These are phyloP conservation scores for Cydia pomonella DNA, from an alignment of 1,140 invertebrate species.

Conservation along the genomic window DNA sequence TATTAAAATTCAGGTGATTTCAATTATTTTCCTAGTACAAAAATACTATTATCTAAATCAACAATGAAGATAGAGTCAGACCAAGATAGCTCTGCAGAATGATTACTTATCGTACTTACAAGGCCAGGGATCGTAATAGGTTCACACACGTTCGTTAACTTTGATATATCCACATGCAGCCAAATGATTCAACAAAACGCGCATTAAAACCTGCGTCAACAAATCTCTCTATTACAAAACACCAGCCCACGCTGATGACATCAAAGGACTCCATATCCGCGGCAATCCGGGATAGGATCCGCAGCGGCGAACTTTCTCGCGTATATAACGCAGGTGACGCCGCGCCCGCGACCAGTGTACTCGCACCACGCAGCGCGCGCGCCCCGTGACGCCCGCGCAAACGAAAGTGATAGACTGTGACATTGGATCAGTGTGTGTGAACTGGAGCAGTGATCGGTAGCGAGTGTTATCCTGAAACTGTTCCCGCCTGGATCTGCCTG, in stretches of 20 bases:
- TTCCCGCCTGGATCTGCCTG: conserved; percentile 59
- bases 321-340: conserved; percentile 68
- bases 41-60: too few relatives aligned
- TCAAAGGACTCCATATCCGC: conserved; percentile 69
- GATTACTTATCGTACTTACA: too few relatives aligned
- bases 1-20: too few relatives aligned
- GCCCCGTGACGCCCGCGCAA: conserved; percentile 57
- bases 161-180: not conserved
- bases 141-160: not conserved
- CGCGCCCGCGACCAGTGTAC: conserved; percentile 70
- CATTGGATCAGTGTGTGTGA: conserved; percentile 64
- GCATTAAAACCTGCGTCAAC: conserved; percentile 3
- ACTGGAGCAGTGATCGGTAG: conserved; percentile 73
- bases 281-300: conserved; percentile 67
- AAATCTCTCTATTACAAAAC: conserved; percentile 33
- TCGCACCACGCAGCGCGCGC: conserved; percentile 48
- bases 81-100: too few relatives aligned
- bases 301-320: conserved; percentile 65
- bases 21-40: too few relatives aligned
- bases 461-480: conserved; percentile 75
- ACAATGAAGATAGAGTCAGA: too few relatives aligned
- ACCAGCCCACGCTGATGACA: conserved; percentile 46
- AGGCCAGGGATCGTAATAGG: not conserved
- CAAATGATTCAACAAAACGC: conserved; percentile 1
- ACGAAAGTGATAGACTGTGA: conserved; percentile 67